phyloP scores from a whole-genome alignment of 2,888 invertebrate genomes.

The Automeris io region DNA sequence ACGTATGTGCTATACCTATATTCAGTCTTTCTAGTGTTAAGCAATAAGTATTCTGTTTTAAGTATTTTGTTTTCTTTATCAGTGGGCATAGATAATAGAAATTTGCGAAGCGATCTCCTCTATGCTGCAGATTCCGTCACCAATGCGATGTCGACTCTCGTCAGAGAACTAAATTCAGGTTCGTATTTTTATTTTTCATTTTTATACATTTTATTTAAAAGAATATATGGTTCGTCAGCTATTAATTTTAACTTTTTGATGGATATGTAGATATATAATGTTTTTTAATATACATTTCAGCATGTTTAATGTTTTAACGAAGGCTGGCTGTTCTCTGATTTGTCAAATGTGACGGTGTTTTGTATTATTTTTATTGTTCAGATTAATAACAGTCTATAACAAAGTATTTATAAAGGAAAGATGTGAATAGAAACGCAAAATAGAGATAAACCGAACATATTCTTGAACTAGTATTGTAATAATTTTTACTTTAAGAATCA shows the following conservation, averaged over 20 bases:
- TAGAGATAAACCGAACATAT: no score
- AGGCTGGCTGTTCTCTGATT: not conserved
- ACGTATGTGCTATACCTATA: no score
- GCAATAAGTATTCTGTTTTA: no score
- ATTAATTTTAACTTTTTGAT: not conserved
- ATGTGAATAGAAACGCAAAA: no score
- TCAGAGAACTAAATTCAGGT: constrained; percentile 96
- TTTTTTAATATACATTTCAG: not conserved
- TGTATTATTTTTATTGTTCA: no score
- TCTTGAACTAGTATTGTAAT: no score
- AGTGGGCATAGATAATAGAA: constrained; percentile 78
- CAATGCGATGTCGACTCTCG: constrained; percentile 97
- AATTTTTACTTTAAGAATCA: no score
- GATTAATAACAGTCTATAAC: no score
- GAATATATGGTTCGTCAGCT: not conserved
- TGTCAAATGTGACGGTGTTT: not conserved
- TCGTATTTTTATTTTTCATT: constrained; percentile 31
- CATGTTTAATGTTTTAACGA: constrained; percentile 15
- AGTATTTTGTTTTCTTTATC: constrained; percentile 13
- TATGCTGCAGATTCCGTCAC: constrained; percentile 98
- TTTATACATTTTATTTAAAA: not conserved
- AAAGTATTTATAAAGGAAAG: no score
- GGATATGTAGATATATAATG: not conserved
- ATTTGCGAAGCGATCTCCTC: constrained; percentile 90
- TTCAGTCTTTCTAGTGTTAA: no score